Evolutionary conservation across 2,113 vertebrate genomes (phyloP).

Genomic region (Etheostoma cragini): DNA sequence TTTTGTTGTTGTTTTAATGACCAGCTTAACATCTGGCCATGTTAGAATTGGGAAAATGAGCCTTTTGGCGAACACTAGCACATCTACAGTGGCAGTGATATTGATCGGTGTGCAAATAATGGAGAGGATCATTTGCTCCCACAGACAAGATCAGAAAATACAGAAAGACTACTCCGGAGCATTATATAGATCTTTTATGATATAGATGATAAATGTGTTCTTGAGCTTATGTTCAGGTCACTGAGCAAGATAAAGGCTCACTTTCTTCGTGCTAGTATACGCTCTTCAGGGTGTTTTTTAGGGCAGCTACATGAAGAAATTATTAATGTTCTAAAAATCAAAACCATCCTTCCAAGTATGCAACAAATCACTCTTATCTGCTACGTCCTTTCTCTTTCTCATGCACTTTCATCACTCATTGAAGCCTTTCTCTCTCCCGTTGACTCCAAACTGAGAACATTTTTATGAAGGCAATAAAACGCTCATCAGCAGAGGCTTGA

Average conservation of each 20-base stretch:
- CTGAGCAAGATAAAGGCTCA: background rate
- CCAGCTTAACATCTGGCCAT: background rate
- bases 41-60: background rate
- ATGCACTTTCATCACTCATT: slow-evolving; percentile 53
- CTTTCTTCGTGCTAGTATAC: background rate
- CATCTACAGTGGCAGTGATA: background rate
- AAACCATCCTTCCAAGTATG: slow-evolving; percentile 42
- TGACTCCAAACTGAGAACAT: slow-evolving; percentile 68
- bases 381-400: slow-evolving; percentile 32
- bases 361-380: slow-evolving; percentile 68
- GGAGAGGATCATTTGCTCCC: no score
- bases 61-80: background rate
- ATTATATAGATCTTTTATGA: no score
- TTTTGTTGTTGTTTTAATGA: slow-evolving; percentile 6
- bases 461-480: slow-evolving; percentile 80
- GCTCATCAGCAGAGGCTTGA: slow-evolving; percentile 76
- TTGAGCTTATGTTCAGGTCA: slow-evolving; percentile 13
- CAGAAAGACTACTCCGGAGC: no score
- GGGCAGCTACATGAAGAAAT: slow-evolving; percentile 27
- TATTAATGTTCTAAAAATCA: slow-evolving; percentile 55
- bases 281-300: slow-evolving; percentile 32
- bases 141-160: no score
- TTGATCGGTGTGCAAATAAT: background rate
- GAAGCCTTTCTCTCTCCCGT: slow-evolving; percentile 57
- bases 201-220: background rate